Conservation (phyloP, 2,888 invertebrate genomes). For the Sphinx pinastri region DNA sequence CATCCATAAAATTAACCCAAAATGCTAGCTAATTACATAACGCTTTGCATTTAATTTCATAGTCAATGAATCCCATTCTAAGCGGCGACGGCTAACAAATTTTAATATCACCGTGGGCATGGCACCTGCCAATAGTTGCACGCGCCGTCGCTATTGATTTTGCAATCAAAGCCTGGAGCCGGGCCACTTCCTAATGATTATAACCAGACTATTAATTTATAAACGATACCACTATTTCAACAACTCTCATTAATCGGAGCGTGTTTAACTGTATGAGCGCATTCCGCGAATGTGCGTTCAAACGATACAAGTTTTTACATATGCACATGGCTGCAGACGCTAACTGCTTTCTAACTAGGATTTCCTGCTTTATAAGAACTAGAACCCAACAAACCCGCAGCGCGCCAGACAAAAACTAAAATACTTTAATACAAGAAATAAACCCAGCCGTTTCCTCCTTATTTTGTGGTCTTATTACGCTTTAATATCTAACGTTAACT, state of each 20-base stretch:
- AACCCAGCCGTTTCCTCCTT: conserved; percentile 42
- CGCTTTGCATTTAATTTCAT: conserved; percentile 35
- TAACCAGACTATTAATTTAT: conserved; percentile 63
- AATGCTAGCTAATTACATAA: not conserved
- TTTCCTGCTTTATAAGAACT: conserved; percentile 49
- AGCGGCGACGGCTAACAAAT: conserved; percentile 56
- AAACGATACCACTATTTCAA: conserved; percentile 42
- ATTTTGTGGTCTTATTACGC: conserved; percentile 51
- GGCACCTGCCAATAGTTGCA: conserved; percentile 71
- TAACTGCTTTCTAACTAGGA: conserved; percentile 46
- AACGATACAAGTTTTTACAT: conserved; percentile 41
- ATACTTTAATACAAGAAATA: conserved; percentile 38
- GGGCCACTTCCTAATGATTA: conserved; percentile 54
- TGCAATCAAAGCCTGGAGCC: conserved; percentile 74
- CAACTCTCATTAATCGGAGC: conserved; percentile 33
- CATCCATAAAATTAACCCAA: too few relatives aligned
- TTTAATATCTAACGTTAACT: conserved; percentile 42
- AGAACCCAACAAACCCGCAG: conserved; percentile 35
- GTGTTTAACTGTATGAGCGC: conserved; percentile 29
- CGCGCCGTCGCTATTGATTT: conserved; percentile 70
- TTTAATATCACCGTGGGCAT: conserved; percentile 65
- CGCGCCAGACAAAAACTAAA: conserved; percentile 45
- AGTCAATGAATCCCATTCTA: conserved; percentile 59
- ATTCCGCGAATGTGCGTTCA: conserved; percentile 27
- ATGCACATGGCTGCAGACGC: conserved; percentile 33